phyloP scores from a whole-genome alignment of 2,888 invertebrate genomes.

The Polydrusus pterygomalis region DNA sequence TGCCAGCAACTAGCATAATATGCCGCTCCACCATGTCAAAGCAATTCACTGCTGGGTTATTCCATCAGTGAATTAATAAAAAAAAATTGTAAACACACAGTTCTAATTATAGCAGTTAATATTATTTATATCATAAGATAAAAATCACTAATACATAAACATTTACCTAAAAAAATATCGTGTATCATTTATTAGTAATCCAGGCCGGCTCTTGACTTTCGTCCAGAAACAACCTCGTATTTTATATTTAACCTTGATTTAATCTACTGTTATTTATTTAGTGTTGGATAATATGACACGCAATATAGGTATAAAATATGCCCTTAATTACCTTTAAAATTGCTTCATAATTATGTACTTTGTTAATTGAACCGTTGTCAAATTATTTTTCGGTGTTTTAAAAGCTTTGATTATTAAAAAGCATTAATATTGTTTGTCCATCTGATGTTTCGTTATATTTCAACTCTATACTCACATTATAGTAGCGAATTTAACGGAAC shows the following conservation, averaged over 20 bases:
- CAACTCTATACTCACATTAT: too few species aligned
- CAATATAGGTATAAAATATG: constrained; percentile 12
- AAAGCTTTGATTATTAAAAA: background rate
- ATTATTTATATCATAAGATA: background rate
- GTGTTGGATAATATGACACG: constrained; percentile 13
- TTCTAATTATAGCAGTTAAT: too few species aligned
- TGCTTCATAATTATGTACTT: constrained; percentile 5
- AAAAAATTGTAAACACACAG: too few species aligned
- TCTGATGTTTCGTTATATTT: too few species aligned
- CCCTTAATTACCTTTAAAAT: constrained; percentile 9
- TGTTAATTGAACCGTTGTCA: background rate
- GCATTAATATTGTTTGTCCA: too few species aligned
- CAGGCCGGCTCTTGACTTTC: background rate
- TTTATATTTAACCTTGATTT: constrained; percentile 30
- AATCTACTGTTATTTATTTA: constrained; percentile 28
- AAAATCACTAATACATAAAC: background rate
- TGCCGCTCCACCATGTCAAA: too few species aligned
- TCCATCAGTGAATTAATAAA: too few species aligned
- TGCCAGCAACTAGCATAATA: too few species aligned
- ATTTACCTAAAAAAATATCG: background rate
- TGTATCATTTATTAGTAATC: background rate
- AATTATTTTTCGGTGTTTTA: background rate
- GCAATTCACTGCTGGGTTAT: too few species aligned
- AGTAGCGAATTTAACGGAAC: too few species aligned
- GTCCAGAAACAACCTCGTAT: constrained; percentile 14